phyloP scores from a whole-genome alignment of 2,888 invertebrate genomes.

The Drosophila heteroneura region DNA sequence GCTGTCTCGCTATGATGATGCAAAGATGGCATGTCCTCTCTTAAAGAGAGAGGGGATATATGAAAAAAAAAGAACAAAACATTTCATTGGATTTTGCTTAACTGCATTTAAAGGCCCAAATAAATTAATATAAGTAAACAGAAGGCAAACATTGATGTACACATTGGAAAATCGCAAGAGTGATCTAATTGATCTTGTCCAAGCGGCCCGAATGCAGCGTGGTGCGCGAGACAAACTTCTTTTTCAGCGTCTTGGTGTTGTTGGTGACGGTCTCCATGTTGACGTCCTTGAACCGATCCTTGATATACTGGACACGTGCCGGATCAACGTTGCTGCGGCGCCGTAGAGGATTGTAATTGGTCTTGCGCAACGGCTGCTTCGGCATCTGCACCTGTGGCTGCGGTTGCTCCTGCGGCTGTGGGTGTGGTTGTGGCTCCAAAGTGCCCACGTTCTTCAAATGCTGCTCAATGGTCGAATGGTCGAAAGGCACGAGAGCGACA shows the following conservation, averaged over 20 bases:
- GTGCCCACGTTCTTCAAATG: slow-evolving; percentile 25
- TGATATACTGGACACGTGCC: slow-evolving; percentile 55
- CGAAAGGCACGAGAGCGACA: slow-evolving; percentile 14
- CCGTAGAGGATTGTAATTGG: slow-evolving; percentile 46
- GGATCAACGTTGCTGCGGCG: slow-evolving; percentile 60
- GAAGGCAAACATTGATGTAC: not conserved
- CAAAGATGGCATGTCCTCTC: not conserved
- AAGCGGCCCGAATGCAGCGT: slow-evolving; percentile 58
- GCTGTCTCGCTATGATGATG: not conserved
- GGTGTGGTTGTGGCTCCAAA: slow-evolving; percentile 13
- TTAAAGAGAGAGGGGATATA: not conserved
- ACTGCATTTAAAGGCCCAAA: slow-evolving; percentile 21
- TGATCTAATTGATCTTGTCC: slow-evolving; percentile 54
- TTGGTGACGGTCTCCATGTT: slow-evolving; percentile 29
- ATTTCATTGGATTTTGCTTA: not conserved
- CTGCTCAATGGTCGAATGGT: slow-evolving; percentile 5
- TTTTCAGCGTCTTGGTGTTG: slow-evolving; percentile 29
- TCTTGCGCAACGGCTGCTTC: slow-evolving; percentile 28
- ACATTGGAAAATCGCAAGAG: not conserved
- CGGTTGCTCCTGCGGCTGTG: not conserved
- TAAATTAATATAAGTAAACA: slow-evolving; percentile 23
- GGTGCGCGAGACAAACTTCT: slow-evolving; percentile 58
- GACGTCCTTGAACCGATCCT: slow-evolving; percentile 50
- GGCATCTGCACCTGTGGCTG: slow-evolving; percentile 8
- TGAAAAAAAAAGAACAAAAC: not conserved